A percentile compares a stretch with the other conserved stretches of the same genome.
Conservation (phyloP, 1,140 invertebrate species). For the Bombus superbus region DNA sequence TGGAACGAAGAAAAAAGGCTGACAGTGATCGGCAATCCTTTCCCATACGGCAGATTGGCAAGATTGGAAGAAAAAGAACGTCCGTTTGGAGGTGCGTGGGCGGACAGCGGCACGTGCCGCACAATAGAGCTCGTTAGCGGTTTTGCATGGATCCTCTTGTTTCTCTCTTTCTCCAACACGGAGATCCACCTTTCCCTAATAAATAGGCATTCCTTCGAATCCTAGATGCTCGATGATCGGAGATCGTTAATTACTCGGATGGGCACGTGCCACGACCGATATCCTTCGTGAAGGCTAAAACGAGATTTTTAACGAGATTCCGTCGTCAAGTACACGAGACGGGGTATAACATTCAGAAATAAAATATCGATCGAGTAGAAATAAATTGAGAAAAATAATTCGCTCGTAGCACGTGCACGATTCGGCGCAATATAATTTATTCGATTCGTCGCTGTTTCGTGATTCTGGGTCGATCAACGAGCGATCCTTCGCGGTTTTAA, state of each 20-base stretch:
- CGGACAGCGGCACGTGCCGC: constrained; percentile 72
- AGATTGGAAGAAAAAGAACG: constrained; percentile 53
- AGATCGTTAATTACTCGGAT: constrained; percentile 59
- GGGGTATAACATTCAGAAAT: too few species aligned
- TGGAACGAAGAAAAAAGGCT: background rate
- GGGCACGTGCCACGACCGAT: background rate
- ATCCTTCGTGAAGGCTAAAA: background rate
- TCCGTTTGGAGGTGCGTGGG: constrained; percentile 68
- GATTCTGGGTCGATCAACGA: too few species aligned
- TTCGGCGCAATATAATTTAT: too few species aligned
- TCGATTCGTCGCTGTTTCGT: too few species aligned
- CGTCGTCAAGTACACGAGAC: too few species aligned
- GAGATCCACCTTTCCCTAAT: constrained; percentile 64
- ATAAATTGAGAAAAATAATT: too few species aligned
- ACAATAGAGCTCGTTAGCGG: constrained; percentile 72
- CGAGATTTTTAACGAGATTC: background rate
- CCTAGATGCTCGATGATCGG: constrained; percentile 60
- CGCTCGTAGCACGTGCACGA: too few species aligned
- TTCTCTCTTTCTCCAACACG: constrained; percentile 58
- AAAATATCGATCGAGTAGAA: too few species aligned
- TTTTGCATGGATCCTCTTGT: constrained; percentile 60
- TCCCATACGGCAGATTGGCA: constrained; percentile 41
- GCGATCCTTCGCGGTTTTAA: too few species aligned
- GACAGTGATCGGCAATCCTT: constrained; percentile 54
- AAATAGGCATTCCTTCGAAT: constrained; percentile 64